A percentile compares a stretch with the other conserved stretches of the same genome.
phyloP scores from a whole-genome alignment of 2,113 vertebrate genomes.

The Eurystomus gularis region DNA sequence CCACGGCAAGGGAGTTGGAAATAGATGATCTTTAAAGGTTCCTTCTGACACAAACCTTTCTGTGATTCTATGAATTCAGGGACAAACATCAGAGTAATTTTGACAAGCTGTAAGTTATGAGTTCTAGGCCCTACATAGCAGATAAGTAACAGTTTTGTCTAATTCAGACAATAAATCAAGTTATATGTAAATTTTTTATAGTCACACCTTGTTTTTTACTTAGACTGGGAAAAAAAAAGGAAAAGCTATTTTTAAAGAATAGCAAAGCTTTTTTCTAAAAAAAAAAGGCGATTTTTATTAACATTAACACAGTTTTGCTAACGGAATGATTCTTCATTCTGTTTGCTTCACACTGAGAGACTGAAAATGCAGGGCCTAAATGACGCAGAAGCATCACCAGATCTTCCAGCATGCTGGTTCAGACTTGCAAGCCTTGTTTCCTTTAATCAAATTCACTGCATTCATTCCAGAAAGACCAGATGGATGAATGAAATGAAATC shows the following conservation, averaged over 20 bases:
- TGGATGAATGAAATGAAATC: background rate
- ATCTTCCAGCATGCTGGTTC: background rate
- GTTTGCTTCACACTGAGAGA: background rate
- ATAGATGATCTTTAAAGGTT: too few relatives aligned
- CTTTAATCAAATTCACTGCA: background rate
- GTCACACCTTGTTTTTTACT: background rate
- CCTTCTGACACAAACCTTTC: too few relatives aligned
- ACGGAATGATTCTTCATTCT: background rate
- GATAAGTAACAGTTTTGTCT: background rate
- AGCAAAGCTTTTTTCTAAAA: background rate
- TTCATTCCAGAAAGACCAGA: constrained; percentile 6
- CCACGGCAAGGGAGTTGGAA: too few relatives aligned
- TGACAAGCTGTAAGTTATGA: background rate
- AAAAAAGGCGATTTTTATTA: background rate
- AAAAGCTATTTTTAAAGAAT: background rate
- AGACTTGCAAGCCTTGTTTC: background rate
- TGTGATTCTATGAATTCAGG: background rate
- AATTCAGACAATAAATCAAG: background rate
- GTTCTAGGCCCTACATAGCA: background rate
- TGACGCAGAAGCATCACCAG: background rate
- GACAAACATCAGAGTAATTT: background rate
- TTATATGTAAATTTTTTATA: background rate
- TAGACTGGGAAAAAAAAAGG: background rate
- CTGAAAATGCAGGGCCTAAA: background rate
- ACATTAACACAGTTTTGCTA: background rate